Evolutionary conservation across 53 echinoderm and acorn worm genomes (phyloP).

Genomic region (Antedon mediterranea): DNA sequence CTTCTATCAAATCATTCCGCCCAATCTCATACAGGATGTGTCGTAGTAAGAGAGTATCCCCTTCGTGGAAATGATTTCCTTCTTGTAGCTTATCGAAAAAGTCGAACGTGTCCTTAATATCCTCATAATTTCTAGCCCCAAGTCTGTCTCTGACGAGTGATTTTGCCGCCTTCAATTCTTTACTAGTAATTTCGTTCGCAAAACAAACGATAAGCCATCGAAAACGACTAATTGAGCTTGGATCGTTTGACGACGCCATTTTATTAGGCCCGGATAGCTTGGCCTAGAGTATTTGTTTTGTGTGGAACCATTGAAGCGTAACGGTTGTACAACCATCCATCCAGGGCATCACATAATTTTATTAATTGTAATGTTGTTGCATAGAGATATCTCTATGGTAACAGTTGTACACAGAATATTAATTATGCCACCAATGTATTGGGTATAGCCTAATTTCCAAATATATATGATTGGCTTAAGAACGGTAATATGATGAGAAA

Average conservation of each 20-base stretch:
- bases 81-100: conserved; percentile 64
- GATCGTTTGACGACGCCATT: not conserved
- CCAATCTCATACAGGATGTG: conserved; percentile 16
- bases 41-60: conserved; percentile 46
- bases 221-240: conserved; percentile 13
- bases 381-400: too few relatives aligned
- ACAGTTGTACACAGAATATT: too few relatives aligned
- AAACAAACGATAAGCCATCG: conserved; percentile 61
- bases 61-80: conserved; percentile 52
- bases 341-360: too few relatives aligned
- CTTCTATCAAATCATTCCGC: conserved; percentile 44
- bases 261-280: too few relatives aligned
- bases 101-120: conserved; percentile 31
- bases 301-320: too few relatives aligned
- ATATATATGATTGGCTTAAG: too few relatives aligned
- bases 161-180: conserved; percentile 42
- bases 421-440: too few relatives aligned
- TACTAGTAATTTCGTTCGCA: conserved; percentile 28
- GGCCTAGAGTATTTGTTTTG: too few relatives aligned
- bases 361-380: too few relatives aligned
- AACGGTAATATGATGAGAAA: too few relatives aligned
- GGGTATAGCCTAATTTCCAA: too few relatives aligned
- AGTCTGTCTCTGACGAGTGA: conserved; percentile 19
- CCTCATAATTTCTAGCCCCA: conserved; percentile 13
- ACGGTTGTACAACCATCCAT: too few relatives aligned